A percentile compares a stretch with the other conserved stretches of the same genome.
These are phyloP conservation scores for Crenichthys baileyi DNA, from an alignment of 2,797 vertebrate genomes.

Conservation along the genomic window DNA sequence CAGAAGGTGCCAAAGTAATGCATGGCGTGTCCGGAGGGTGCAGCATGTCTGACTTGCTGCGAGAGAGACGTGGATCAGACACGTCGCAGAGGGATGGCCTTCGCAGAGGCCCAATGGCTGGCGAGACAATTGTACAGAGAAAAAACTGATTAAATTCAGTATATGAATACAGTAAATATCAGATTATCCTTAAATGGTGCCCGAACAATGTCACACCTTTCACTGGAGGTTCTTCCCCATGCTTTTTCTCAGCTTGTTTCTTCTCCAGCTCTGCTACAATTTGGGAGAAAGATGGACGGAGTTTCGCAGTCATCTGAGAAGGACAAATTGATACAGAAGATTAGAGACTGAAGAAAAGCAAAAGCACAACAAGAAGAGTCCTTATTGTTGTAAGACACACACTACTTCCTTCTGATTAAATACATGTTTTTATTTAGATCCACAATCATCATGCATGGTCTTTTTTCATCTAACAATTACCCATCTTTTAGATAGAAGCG, in stretches of 20 bases:
- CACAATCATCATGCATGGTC: background rate
- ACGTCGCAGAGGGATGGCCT: constrained; percentile 69
- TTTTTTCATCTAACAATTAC: background rate
- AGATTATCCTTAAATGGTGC: background rate
- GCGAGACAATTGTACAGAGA: constrained; percentile 29
- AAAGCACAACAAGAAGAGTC: background rate
- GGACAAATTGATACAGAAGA: background rate
- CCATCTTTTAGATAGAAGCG: too few relatives aligned
- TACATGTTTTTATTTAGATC: background rate
- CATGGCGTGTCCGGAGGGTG: constrained; percentile 63
- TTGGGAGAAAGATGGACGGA: constrained; percentile 89
- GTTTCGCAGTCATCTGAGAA: constrained; percentile 85
- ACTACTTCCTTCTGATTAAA: background rate
- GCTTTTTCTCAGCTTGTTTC: constrained; percentile 51
- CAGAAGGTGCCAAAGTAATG: constrained; percentile 51
- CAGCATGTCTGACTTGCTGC: constrained; percentile 89
- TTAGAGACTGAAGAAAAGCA: constrained; percentile 3
- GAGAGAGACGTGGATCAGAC: constrained; percentile 83
- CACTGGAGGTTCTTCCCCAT: constrained; percentile 39
- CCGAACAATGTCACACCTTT: constrained; percentile 54
- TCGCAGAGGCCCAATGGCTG: constrained; percentile 20
- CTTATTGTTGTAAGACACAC: background rate
- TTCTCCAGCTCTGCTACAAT: constrained; percentile 86
- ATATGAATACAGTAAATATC: rapidly evolving
- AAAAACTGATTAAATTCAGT: background rate